Evolutionary conservation across 2,113 vertebrate species (phyloP), one percentile per base, ranked within the genome.

Genomic region (Rutilus rutilus): DNA sequence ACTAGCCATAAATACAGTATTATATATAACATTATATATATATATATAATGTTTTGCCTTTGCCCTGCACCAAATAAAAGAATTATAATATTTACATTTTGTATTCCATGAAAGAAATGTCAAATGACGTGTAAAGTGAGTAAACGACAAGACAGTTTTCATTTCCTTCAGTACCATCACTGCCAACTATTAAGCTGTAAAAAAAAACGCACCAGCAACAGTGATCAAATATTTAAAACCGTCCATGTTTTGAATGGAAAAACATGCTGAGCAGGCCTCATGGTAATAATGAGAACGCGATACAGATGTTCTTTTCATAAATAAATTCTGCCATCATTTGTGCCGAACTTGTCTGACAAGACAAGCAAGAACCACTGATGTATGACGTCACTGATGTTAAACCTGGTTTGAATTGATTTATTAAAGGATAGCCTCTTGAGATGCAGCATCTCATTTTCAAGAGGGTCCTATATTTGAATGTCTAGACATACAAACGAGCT

Each of bases 221-320:
- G n/a, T 47, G 14, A 47, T 75, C 23, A 75, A 47, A 75, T 75
- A 57, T 78, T 57, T 59, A 78, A 30, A 36, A 36, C 23, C 52
- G 12, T n/a, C 1, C n/a, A 57, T 78, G 76, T 36, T 59, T 75
- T 25, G 42, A 75, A 7, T 5, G 5, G 52, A 78, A 78, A 54
- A 57, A 23, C 25, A 78, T 36, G 75, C 75, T 78, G 25, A 33
- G 30, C 50, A 36, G 27, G 17, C 30, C 50, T 78, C 50, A 36
- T 57, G 76, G 76, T 33, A 78, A 36, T 36, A 33, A 36, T 33
- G 12, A 76, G 19, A 78, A 78, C 23, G 76, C 52, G 36, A 5
- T 15, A 59, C 27, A 75, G 71, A 75, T 75, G n/a, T 74, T 74
- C 71, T 47, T 14, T 25, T 75, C 12, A 75, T 75, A 50, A 75